These are phyloP conservation scores for Euplexia lucipara DNA, from an alignment of 2,888 invertebrate genomes.

Conservation along the genomic window DNA sequence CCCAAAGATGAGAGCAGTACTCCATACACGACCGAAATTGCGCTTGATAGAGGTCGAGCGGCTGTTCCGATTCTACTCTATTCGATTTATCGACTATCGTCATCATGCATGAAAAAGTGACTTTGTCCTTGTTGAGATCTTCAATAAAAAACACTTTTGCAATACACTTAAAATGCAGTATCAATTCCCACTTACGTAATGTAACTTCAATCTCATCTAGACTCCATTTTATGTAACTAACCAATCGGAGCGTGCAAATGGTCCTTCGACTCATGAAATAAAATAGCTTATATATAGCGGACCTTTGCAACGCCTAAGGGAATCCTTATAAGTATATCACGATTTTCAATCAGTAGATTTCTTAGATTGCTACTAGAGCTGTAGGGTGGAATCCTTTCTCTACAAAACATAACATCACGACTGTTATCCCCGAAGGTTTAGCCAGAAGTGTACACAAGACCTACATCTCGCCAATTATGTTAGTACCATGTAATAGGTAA, in stretches of 20 bases:
- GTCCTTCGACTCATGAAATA: constrained; percentile 23
- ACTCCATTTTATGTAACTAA: constrained; percentile 37
- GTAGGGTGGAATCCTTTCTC: neutral
- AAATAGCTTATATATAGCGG: constrained; percentile 14
- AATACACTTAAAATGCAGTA: neutral
- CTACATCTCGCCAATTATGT: too few species aligned
- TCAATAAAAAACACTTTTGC: neutral
- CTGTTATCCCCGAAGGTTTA: too few species aligned
- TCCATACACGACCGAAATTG: too few species aligned
- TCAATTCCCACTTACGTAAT: constrained; percentile 8
- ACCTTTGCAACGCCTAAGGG: constrained; percentile 2
- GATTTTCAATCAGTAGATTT: constrained; percentile 34
- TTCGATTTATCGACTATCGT: too few species aligned
- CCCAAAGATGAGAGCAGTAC: too few species aligned
- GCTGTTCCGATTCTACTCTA: too few species aligned
- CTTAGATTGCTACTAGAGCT: constrained; percentile 3
- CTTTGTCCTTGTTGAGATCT: too few species aligned
- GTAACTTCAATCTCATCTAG: constrained; percentile 23
- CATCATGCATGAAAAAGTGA: too few species aligned
- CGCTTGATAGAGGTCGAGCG: too few species aligned
- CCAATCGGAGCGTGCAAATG: constrained; percentile 28
- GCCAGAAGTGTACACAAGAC: too few species aligned
- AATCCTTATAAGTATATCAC: constrained; percentile 23
- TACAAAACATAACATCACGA: too few species aligned
- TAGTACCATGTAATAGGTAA: too few species aligned